Evolutionary conservation across 2,797 vertebrate genomes (phyloP).

Genomic region (Xenentodon cancila): DNA sequence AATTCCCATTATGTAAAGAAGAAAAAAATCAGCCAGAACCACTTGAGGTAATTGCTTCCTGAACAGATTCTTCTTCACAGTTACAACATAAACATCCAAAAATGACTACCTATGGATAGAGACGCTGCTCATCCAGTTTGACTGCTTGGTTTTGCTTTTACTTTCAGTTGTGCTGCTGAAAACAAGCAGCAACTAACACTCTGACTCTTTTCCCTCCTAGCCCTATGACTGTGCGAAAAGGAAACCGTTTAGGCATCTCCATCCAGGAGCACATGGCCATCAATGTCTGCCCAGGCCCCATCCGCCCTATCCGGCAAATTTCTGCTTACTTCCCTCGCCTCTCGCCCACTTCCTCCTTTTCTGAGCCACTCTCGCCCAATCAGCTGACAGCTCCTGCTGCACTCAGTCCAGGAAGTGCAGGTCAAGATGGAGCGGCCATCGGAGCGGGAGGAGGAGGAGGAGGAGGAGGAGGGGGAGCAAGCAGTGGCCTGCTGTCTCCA

Average conservation of each 20-base stretch:
- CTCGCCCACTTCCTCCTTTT: slow-evolving; percentile 79
- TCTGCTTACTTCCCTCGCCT: slow-evolving; percentile 88
- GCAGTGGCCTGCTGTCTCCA: slow-evolving; percentile 72
- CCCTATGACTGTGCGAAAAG: slow-evolving; percentile 79
- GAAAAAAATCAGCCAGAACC: slow-evolving; percentile 17
- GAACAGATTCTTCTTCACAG: neutral
- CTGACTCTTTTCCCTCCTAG: slow-evolving; percentile 35
- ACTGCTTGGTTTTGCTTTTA: neutral
- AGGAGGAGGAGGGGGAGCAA: slow-evolving; percentile 33
- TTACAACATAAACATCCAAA: too few species aligned
- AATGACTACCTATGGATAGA: too few species aligned
- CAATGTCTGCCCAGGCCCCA: slow-evolving; percentile 86
- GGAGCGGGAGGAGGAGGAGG: slow-evolving; percentile 48
- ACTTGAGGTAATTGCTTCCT: slow-evolving; percentile 24
- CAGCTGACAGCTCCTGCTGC: slow-evolving; percentile 57
- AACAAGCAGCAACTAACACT: slow-evolving; percentile 1
- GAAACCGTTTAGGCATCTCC: slow-evolving; percentile 82
- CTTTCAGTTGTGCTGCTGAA: neutral
- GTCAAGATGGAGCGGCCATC: slow-evolving; percentile 38
- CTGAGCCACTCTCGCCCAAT: slow-evolving; percentile 67
- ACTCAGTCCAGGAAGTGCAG: slow-evolving; percentile 53
- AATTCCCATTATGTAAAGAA: slow-evolving; percentile 40
- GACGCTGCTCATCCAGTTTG: neutral
- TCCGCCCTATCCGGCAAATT: slow-evolving; percentile 86
- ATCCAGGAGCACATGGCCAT: slow-evolving; percentile 92